Base-by-base conservation (phyloP, 2,888 invertebrate species). In the Troides oblongomaculatus region DNA sequence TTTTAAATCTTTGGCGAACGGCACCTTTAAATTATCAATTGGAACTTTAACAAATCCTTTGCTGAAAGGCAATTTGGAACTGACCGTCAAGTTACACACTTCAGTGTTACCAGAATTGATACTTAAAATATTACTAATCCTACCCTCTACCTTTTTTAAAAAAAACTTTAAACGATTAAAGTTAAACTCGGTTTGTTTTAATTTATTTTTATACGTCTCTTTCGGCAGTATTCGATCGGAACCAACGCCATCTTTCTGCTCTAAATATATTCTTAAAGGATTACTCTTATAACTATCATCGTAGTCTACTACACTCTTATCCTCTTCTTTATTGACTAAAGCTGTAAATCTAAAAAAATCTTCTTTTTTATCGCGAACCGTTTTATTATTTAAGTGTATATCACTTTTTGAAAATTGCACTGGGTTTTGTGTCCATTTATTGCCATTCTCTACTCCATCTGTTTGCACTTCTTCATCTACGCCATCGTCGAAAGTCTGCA, bases 401-500 rank as follows among this genome's bases (percentile, higher is more conserved):
- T 84, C 78, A 64, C 77, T 72, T 71, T 87, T 85, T 0, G 92
- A 86, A 78, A 91, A 93, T 67, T 89, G 81, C 0, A 93, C 81
- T 0, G 93, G 93, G 78, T 81, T 75, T 74, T 93, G 93, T 0
- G 89, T 89, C 93, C 93, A 93, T 80, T 89, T 92, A 65, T 82
- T 80, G 5, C 73, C 76, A 6, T 61, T 73, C 56, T 77, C 71
- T 46, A 90, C 77, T 1, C 85, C 86, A 1, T 93, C 92, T 0
- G 92, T 92, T 79, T 93, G 92, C 0, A 87, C 67, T 57, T 91
- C 90, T 64, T 85, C 84, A 30, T 82, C 77, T 71, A 90, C 77
- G 58, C 89, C 89, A 79, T 92, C 93, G 2, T 93, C 92, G 73
- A 86, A 90, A 0, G 93, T 93, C 74, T 93, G 93, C 0, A 83